A percentile compares a stretch with the other conserved stretches of the same genome.
phyloP scores from a whole-genome alignment of 92 coral and sea anemone species.

The Palythoa grandis region DNA sequence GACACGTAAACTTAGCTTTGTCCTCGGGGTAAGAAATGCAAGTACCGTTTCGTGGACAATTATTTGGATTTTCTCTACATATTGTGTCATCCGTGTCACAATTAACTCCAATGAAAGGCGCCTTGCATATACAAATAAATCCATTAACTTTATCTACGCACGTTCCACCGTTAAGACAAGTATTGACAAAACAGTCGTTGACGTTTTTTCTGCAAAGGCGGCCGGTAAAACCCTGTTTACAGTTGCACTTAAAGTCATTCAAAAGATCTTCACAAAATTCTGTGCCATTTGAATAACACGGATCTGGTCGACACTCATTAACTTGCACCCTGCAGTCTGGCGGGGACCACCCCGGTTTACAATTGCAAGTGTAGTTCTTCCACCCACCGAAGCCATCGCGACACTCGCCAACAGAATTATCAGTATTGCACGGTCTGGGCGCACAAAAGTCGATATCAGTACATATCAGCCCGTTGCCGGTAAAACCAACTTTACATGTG shows the following conservation, averaged over 20 bases:
- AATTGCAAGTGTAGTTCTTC: slow-evolving; percentile 69
- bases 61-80: slow-evolving; percentile 62
- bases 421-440: slow-evolving; percentile 64
- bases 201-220: slow-evolving; percentile 58
- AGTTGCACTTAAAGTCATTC: slow-evolving; percentile 62
- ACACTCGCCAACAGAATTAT: slow-evolving; percentile 60
- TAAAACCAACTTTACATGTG: slow-evolving; percentile 67
- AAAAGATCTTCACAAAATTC: slow-evolving; percentile 59
- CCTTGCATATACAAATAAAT: slow-evolving; percentile 68
- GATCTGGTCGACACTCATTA: slow-evolving; percentile 64
- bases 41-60: slow-evolving; percentile 72
- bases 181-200: slow-evolving; percentile 52
- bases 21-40: slow-evolving; percentile 71
- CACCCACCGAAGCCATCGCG: slow-evolving; percentile 78
- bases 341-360: slow-evolving; percentile 78
- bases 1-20: slow-evolving; percentile 57
- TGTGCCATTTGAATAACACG: slow-evolving; percentile 59
- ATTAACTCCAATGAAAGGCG: slow-evolving; percentile 70
- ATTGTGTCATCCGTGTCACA: slow-evolving; percentile 78
- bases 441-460: slow-evolving; percentile 69
- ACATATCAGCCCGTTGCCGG: slow-evolving; percentile 66
- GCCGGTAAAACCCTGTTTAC: slow-evolving; percentile 72
- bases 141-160: slow-evolving; percentile 76
- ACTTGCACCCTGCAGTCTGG: slow-evolving; percentile 68
- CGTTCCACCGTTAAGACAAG: slow-evolving; percentile 74